Percentiles rank a stretch among this genome's conserved stretches.
Conservation (phyloP, 2,113 vertebrate species). For the Oreotrochilus melanogaster region DNA sequence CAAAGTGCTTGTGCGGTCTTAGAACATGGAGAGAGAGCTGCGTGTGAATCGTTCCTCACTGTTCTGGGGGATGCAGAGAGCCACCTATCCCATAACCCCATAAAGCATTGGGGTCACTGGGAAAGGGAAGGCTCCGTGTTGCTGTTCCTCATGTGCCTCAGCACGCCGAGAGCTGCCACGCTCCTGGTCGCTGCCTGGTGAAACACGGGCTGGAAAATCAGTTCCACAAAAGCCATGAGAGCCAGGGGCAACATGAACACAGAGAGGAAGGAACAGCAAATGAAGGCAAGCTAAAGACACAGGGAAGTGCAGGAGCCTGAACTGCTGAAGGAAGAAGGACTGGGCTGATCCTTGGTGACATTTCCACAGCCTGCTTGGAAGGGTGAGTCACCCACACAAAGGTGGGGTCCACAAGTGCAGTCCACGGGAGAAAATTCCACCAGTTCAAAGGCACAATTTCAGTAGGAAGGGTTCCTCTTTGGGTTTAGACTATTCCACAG, state of each 20-base stretch:
- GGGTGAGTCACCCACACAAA: background rate
- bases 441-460: background rate
- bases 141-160: background rate
- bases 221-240: background rate
- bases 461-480: background rate
- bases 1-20: rapidly evolving
- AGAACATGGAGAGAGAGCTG: rapidly evolving
- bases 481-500: background rate
- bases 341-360: background rate
- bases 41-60: rapidly evolving
- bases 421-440: background rate
- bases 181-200: background rate
- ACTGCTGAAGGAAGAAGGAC: background rate
- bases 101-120: background rate
- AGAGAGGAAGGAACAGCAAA: background rate
- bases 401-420: rapidly evolving
- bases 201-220: background rate
- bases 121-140: background rate
- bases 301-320: background rate
- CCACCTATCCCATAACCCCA: background rate
- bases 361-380: background rate
- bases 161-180: rapidly evolving
- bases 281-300: background rate
- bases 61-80: background rate
- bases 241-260: background rate